Conservation (phyloP, 2,888 invertebrate genomes). For the Ochropacha duplaris region DNA sequence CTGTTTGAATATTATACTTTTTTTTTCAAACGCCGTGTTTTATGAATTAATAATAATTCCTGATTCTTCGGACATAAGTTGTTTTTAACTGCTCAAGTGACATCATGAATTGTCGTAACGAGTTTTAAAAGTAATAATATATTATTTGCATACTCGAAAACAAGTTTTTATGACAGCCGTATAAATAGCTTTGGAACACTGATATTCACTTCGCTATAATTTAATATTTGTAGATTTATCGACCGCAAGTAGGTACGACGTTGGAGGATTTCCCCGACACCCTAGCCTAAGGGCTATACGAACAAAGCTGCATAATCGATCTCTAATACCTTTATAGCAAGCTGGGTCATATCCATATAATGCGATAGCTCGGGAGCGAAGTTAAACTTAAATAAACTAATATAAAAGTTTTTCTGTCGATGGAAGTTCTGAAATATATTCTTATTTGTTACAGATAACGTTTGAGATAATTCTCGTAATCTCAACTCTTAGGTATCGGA, state of each 20-base stretch:
- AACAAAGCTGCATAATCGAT: slow-evolving; percentile 16
- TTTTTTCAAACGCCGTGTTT: no score
- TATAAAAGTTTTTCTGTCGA: not conserved
- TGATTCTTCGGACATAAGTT: no score
- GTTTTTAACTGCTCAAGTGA: not conserved
- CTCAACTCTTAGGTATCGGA: not conserved
- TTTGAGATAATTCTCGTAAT: not conserved
- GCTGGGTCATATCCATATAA: no score
- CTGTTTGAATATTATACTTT: no score
- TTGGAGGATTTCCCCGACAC: not conserved
- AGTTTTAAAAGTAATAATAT: not conserved
- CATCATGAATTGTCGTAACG: not conserved
- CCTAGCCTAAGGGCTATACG: not conserved
- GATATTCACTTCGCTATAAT: not conserved
- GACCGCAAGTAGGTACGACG: not conserved
- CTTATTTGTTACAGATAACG: not conserved
- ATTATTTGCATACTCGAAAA: not conserved
- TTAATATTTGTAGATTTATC: not conserved
- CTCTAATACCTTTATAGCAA: not conserved
- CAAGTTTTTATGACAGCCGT: not conserved
- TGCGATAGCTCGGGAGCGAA: not conserved
- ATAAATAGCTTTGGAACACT: not conserved
- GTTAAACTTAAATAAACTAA: not conserved
- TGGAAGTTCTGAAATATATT: not conserved
- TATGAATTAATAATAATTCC: no score